Evolutionary conservation across 2,888 invertebrate species (phyloP).

Genomic region (Caenorhabditis sulstoni): DNA sequence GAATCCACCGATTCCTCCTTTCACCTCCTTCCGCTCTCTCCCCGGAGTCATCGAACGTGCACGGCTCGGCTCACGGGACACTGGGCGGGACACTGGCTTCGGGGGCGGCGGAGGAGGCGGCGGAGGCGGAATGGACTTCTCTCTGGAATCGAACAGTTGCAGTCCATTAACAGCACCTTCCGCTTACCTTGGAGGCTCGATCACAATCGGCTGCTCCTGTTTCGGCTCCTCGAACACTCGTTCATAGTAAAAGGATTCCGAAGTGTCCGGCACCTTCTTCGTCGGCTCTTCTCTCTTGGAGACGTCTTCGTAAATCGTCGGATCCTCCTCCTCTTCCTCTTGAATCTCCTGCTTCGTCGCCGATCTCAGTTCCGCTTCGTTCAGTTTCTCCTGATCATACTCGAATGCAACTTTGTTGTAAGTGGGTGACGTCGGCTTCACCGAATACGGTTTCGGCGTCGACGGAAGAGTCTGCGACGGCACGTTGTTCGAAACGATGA

Average conservation of each 20-base stretch:
- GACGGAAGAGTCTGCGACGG: constrained; percentile 64
- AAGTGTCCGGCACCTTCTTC: constrained; percentile 39
- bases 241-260: constrained; percentile 53
- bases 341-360: constrained; percentile 47
- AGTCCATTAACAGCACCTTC: not conserved
- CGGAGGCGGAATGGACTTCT: constrained; percentile 67
- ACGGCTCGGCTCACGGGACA: constrained; percentile 57
- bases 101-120: constrained; percentile 69
- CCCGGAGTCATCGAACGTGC: constrained; percentile 58
- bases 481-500: constrained; percentile 50
- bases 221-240: constrained; percentile 53
- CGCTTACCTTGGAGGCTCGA: constrained; percentile 27
- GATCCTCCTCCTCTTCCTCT: constrained; percentile 51
- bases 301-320: constrained; percentile 52
- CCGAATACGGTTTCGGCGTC: constrained; percentile 60
- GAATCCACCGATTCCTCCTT: constrained; percentile 60
- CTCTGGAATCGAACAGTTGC: constrained; percentile 30
- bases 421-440: constrained; percentile 43
- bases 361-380: constrained; percentile 27
- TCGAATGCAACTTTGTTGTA: constrained; percentile 60
- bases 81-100: constrained; percentile 50
- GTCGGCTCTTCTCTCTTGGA: constrained; percentile 30
- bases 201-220: constrained; percentile 15
- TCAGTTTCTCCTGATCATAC: constrained; percentile 36
- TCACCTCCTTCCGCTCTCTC: constrained; percentile 51